A percentile compares a stretch with the other conserved stretches of the same genome.
Conservation (phyloP, 2,888 invertebrate species). For the Phengaris alcon region DNA sequence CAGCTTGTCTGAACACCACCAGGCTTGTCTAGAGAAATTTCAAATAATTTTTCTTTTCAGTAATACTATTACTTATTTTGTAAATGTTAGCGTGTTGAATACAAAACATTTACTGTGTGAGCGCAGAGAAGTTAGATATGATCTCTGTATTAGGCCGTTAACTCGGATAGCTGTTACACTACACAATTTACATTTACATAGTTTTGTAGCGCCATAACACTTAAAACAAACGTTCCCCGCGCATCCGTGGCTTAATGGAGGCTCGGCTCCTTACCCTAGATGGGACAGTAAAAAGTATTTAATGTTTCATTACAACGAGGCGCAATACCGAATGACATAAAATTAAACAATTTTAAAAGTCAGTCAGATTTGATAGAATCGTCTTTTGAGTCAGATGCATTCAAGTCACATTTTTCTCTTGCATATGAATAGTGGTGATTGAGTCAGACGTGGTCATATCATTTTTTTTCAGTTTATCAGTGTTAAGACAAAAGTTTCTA, state of each 20-base stretch:
- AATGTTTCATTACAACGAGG: background rate
- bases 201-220: conserved; percentile 10
- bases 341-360: background rate
- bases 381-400: too few relatives aligned
- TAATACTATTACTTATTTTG: background rate
- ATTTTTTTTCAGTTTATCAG: too few relatives aligned
- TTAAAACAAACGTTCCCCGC: background rate
- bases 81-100: background rate
- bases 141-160: background rate
- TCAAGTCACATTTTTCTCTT: too few relatives aligned
- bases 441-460: too few relatives aligned
- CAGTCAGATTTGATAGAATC: too few relatives aligned
- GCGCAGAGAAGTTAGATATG: background rate
- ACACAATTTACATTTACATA: conserved; percentile 14
- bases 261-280: background rate
- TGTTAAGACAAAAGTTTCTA: too few relatives aligned
- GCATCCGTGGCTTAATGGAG: background rate
- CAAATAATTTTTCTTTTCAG: background rate
- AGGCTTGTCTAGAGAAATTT: too few relatives aligned
- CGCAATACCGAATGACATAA: background rate
- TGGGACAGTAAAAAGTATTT: background rate
- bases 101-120: background rate
- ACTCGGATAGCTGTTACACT: background rate
- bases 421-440: too few relatives aligned
- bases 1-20: too few relatives aligned